Base-by-base conservation (phyloP, 2,888 invertebrate species). In the Acronicta leporina region DNA sequence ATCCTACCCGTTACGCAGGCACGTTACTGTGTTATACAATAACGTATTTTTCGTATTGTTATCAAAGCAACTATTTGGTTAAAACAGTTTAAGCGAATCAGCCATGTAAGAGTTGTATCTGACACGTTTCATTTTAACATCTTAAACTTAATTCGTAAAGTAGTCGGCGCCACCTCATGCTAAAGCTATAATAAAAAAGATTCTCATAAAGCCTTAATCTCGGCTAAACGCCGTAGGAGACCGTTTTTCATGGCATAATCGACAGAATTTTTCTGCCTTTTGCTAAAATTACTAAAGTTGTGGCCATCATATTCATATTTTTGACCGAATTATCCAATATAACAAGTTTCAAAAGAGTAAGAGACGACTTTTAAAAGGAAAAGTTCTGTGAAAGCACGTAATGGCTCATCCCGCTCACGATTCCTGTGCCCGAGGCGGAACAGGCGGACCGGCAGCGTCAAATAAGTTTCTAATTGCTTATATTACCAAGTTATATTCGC, bases 391-490 rank as follows among this genome's bases (percentile, higher is more conserved):
- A 91, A 92, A 93, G 92, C 92, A 92, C 91, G 92, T 93, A 93
- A 94, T 94, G 93, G 92, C 88, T 93, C 92, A 92, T 94, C 93
- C 91, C 90, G 91, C 89, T 92, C 92, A 91, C 89, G 92, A 91
- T 88, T 92, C 87, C 86, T 86, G 83, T 83, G 92, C 94, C 91
- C 86, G 88, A 87, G 93, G 93, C 92, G 88, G 87, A 89, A 84
- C 91, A 85, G 87, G 90, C 93, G 89, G 92, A 91, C 92, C 91
- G 90, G 91, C 88, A 91, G 91, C 92, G 90, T 92, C 92, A 93
- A 94, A 93, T 93, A 94, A 94, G 92, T 93, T 94, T 94, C 92
- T 94, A 94, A 94, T 94, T 94, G 92, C 93, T 94, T 94, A 92
- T 92, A 94, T 94, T 94, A 93, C 92, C 92, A 92, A 92, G 91